Base-by-base conservation (phyloP, 2,113 vertebrate species). In the Pantherophis guttatus region DNA sequence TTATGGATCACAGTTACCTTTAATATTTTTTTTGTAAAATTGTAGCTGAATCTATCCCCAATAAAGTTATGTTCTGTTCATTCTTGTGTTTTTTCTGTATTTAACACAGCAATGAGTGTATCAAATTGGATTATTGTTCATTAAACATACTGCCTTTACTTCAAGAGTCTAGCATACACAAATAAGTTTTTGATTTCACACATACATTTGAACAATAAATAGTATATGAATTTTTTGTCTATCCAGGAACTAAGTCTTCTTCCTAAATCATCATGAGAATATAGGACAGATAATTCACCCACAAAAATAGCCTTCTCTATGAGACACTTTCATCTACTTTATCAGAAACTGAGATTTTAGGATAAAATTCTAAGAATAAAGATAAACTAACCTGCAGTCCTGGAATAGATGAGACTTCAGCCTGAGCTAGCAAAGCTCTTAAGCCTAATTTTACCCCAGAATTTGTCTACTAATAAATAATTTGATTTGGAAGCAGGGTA, bases 1-100 rank as follows among this genome's bases (percentile, higher is more conserved):
- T 98, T 98, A 98, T 97, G 98, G 98, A 98, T 98, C 98, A 98
- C 98, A 97, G 97, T 98, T 97, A 98, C 98, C 98, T 98, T 98
- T 97, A 97, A 97, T 97, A 96, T 97, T 96, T 44, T 96, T 92
- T 97, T 98, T 97, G 96, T 98, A 98, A 98, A 98, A 98, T 98
- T 98, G 98, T 99, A 99, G 98, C 98, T 97, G 96, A 98, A 97
- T 99, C 98, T 98, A 98, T 98, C 98, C 98, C 97, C 98, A 99
- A 99, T 99, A 99, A 99, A 99, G 98, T 98, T 98, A 98, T 98
- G 98, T 97, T 98, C 98, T 99, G 98, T 98, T 98, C 96, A 97
- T 94, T 95, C 90, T 94, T 88, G 94, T 91, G 94, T 94, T 6
- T 87, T 91, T 89, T 91, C 86, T 81, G 94, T 91, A 58, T 55